Percentiles rank a stretch among this genome's conserved stretches.
Conservation (phyloP, 2,113 vertebrate species). For the Panthera leo region DNA sequence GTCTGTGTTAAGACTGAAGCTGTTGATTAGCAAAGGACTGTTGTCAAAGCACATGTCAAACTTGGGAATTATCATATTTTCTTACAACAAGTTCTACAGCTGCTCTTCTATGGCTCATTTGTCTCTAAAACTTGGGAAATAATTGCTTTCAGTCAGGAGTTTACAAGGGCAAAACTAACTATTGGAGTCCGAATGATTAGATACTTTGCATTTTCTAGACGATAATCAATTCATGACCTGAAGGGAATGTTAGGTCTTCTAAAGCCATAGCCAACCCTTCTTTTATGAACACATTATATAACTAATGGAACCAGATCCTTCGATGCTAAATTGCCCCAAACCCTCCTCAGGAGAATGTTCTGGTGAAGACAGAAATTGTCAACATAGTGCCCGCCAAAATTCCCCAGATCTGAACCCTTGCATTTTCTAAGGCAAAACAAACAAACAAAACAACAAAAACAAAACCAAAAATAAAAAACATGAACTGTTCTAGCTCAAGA, state of each 20-base stretch:
- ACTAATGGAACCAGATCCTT: neutral
- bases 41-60: conserved; percentile 63
- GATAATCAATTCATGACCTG: conserved; percentile 53
- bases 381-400: neutral
- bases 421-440: neutral
- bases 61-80: conserved; percentile 74
- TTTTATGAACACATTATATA: conserved; percentile 21
- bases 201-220: conserved; percentile 58
- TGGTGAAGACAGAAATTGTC: neutral
- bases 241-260: conserved; percentile 37
- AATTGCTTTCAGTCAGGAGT: conserved; percentile 64
- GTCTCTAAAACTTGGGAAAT: conserved; percentile 67
- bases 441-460: neutral
- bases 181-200: conserved; percentile 47
- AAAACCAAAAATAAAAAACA: neutral
- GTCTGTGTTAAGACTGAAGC: conserved; percentile 52
- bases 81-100: conserved; percentile 70
- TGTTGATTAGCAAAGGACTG: conserved; percentile 68
- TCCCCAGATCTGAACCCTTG: neutral
- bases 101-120: conserved; percentile 71
- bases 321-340: neutral
- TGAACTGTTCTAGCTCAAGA: neutral
- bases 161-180: conserved; percentile 55
- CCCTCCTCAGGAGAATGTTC: neutral
- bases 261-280: conserved; percentile 3